Evolutionary conservation across 1,140 invertebrate species (phyloP), one percentile per base, ranked within the genome.

Genomic region (Octopus sinensis): DNA sequence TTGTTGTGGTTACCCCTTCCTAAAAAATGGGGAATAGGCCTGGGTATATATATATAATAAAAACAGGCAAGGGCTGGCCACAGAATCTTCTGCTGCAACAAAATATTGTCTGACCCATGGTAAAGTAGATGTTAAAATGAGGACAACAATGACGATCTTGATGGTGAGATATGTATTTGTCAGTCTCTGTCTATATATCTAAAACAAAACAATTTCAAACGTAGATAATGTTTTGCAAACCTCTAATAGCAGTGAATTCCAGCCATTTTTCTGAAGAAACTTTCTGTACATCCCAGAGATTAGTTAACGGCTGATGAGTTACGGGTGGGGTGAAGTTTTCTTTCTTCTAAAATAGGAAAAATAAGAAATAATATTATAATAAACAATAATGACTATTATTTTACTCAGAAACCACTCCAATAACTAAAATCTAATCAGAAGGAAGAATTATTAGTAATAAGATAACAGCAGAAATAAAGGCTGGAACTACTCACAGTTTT

Each of bases 221-320:
- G 30, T 43, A 43, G 30, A 43, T 43, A 43, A 43, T 43, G 30
- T 54, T 52, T 23, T 23, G 78, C 85, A 87, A 88, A 91, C 91
- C 88, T 85, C 86, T 87, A 13, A 73, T 12, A n/a, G 68, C 68
- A 17, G 68, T 73, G 62, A 89, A 88, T 23, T 87, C 78, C 0
- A 86, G 86, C 87, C 90, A 92, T 83, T 89, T 90, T 79, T 89
- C 88, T 43, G 91, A 88, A 30, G 87, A 88, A 76, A 94, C 91
- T 87, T 94, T 93, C 88, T 94, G 94, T 0, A 95, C 93, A 56
- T 93, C 93, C 95, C 95, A 96, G 4, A 96, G 89, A 89, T 68
- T 75, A 53, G 62, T 68, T 52, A 77, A 54, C 4, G 56, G 5
- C 6, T 78, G 68, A 53, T 68, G 43, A 80, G 75, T 82, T 80